phyloP scores from a whole-genome alignment of 1,140 invertebrate genomes.

The Nixonia krombeini region DNA sequence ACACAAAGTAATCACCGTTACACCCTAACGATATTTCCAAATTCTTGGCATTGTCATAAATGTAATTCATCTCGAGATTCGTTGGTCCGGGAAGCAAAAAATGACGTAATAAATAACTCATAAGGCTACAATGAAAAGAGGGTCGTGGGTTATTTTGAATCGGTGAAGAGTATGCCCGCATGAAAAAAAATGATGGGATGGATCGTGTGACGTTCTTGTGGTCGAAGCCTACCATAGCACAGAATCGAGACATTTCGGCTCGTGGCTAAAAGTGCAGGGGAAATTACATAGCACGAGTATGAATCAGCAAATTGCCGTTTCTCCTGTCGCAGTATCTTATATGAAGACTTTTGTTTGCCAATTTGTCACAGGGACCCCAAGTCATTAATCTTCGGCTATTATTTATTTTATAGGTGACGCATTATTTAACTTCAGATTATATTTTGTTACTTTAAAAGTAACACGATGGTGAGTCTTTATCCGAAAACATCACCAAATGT shows the following conservation, averaged over 20 bases:
- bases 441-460: constrained; percentile 4
- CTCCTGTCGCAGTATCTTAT: constrained; percentile 19
- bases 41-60: too few relatives aligned
- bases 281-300: constrained; percentile 25
- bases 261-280: constrained; percentile 17
- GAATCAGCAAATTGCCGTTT: constrained; percentile 35
- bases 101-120: too few relatives aligned
- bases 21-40: too few relatives aligned
- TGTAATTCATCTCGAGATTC: too few relatives aligned
- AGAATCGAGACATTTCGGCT: background rate
- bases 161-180: constrained; percentile 56
- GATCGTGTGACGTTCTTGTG: constrained; percentile 11
- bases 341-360: constrained; percentile 48
- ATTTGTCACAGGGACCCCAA: constrained; percentile 40
- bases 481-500: too few relatives aligned
- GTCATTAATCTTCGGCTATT: constrained; percentile 31
- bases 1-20: too few relatives aligned
- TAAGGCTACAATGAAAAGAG: too few relatives aligned
- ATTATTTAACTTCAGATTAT: background rate
- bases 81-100: too few relatives aligned
- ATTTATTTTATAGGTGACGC: constrained; percentile 16
- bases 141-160: constrained; percentile 35
- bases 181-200: constrained; percentile 52
- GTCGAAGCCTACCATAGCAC: constrained; percentile 18
- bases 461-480: too few relatives aligned